These are phyloP conservation scores for Oreonectes daqikongensis DNA, from an alignment of 2,797 vertebrate species.

Conservation along the genomic window DNA sequence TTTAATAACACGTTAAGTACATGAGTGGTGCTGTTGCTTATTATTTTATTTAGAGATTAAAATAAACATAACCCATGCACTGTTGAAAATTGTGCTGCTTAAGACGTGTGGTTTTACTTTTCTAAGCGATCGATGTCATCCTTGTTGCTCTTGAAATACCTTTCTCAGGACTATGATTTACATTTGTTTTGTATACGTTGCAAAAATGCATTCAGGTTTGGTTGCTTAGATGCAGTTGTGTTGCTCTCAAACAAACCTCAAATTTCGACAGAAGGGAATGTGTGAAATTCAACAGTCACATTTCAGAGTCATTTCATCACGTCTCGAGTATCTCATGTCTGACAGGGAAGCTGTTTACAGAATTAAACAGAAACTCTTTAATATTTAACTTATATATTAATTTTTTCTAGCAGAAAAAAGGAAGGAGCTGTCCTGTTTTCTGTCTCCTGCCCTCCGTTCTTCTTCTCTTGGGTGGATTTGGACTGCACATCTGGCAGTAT, in stretches of 20 bases:
- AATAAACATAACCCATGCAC: neutral
- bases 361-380: neutral
- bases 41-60: neutral
- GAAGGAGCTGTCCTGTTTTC: slow-evolving; percentile 58
- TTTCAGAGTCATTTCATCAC: neutral
- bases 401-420: slow-evolving; percentile 63
- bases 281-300: neutral
- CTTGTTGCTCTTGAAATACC: neutral
- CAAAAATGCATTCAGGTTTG: neutral
- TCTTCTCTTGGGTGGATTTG: slow-evolving; percentile 69
- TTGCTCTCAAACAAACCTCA: neutral
- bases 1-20: neutral
- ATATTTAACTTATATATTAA: neutral
- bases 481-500: slow-evolving; percentile 74
- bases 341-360: neutral
- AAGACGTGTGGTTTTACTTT: too few species aligned
- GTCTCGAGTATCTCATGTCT: neutral
- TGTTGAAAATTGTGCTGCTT: neutral
- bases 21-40: neutral
- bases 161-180: neutral
- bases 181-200: neutral
- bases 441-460: slow-evolving; percentile 68
- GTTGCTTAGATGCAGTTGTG: slow-evolving; percentile 5
- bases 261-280: slow-evolving; percentile 12
- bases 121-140: neutral